Conservation (phyloP, 2,113 vertebrate genomes). For the Calypte anna region DNA sequence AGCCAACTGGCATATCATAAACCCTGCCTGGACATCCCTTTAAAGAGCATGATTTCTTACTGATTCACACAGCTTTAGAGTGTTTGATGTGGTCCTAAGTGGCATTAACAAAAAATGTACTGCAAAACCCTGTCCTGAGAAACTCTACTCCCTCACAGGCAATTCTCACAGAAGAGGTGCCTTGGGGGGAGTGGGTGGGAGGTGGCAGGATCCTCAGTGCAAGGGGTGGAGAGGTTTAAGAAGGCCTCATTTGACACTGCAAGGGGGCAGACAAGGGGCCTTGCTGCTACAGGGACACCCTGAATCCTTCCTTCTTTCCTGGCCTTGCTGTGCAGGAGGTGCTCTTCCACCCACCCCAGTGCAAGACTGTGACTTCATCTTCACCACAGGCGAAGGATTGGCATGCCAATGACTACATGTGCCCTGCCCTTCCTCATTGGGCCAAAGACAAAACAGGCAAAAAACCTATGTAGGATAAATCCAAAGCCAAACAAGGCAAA, state of each 20-base stretch:
- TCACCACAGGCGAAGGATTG: not conserved
- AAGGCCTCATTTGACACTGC: no score
- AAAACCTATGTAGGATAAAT: not conserved
- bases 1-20: not conserved
- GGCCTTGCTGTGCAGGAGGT: not conserved
- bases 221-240: not conserved
- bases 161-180: not conserved
- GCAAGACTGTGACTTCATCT: not conserved
- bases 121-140: not conserved
- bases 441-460: not conserved
- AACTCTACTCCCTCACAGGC: not conserved
- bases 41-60: not conserved
- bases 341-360: not conserved
- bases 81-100: not conserved
- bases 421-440: not conserved
- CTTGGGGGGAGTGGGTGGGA: no score
- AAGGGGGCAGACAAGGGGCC: not conserved
- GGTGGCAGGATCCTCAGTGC: fast-evolving
- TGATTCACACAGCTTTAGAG: not conserved
- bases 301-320: not conserved
- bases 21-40: not conserved
- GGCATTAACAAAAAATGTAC: not conserved
- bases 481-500: not conserved
- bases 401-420: not conserved
- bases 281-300: not conserved